These are phyloP conservation scores for Reinhardtius hippoglossoides DNA, from an alignment of 2,113 vertebrate genomes.

Conservation along the genomic window DNA sequence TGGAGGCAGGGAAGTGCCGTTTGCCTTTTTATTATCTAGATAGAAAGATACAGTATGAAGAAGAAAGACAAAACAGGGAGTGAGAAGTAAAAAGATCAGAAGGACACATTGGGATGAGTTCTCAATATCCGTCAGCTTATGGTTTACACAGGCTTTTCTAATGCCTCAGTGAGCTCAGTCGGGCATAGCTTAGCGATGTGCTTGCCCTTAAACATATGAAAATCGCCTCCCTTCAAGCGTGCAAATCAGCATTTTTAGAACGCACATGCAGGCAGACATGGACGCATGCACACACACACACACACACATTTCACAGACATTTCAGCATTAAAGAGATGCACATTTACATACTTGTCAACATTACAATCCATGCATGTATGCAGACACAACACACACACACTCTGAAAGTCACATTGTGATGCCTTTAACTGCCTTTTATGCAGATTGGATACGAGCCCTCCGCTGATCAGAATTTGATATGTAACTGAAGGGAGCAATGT, in stretches of 20 bases:
- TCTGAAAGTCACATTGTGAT: conserved; percentile 70
- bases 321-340: conserved; percentile 9
- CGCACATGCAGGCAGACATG: conserved; percentile 12
- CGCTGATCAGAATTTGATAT: conserved; percentile 73
- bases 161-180: conserved; percentile 67
- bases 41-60: background rate
- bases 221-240: conserved; percentile 66
- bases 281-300: background rate
- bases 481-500: conserved; percentile 63
- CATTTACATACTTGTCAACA: conserved; percentile 21
- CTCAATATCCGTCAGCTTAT: conserved; percentile 68
- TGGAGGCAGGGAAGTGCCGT: no score
- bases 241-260: conserved; percentile 69
- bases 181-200: conserved; percentile 60
- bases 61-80: background rate
- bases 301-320: background rate
- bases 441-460: conserved; percentile 66
- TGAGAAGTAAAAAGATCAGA: background rate
- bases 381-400: background rate
- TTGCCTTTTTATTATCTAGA: no score
- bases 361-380: conserved; percentile 20
- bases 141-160: conserved; percentile 68
- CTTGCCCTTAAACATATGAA: conserved; percentile 74
- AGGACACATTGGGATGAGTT: conserved; percentile 22
- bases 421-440: conserved; percentile 68